A percentile compares a stretch with the other conserved stretches of the same genome.
These are phyloP conservation scores for Shargacucullia verbasci DNA, from an alignment of 2,888 invertebrate species.

Conservation along the genomic window DNA sequence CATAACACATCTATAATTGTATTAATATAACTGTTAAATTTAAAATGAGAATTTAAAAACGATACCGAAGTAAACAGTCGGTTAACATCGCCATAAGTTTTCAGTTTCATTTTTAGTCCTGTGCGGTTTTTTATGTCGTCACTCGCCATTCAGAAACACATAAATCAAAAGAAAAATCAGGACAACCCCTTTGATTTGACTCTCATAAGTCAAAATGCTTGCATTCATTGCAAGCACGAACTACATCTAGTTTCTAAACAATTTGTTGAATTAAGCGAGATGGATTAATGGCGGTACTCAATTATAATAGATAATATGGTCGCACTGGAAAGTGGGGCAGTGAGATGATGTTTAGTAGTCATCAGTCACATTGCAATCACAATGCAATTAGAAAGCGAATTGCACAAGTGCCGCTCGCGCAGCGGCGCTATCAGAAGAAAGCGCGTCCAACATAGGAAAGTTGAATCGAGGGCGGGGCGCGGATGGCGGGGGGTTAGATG, in stretches of 20 bases:
- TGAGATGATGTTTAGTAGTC: constrained; percentile 77
- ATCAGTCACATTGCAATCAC: constrained; percentile 81
- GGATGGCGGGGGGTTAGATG: constrained; percentile 66
- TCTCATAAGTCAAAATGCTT: constrained; percentile 13
- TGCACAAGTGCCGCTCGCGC: constrained; percentile 78
- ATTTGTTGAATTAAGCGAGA: constrained; percentile 45
- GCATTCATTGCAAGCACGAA: constrained; percentile 26
- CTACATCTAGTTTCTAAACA: constrained; percentile 49
- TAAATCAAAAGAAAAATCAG: too few relatives aligned
- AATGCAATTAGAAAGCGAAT: constrained; percentile 89
- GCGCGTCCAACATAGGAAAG: constrained; percentile 85
- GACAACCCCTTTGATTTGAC: background rate
- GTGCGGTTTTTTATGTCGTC: too few relatives aligned
- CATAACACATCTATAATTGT: constrained; percentile 28
- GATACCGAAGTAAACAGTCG: too few relatives aligned
- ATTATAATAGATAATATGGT: constrained; percentile 63
- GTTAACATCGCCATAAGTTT: too few relatives aligned
- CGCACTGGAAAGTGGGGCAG: constrained; percentile 76
- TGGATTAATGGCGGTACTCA: constrained; percentile 48
- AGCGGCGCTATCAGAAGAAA: constrained; percentile 80
- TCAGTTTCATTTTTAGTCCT: too few relatives aligned
- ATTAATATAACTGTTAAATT: constrained; percentile 27
- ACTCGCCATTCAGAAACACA: too few relatives aligned
- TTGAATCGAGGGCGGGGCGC: constrained; percentile 65
- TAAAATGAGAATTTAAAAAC: too few relatives aligned